Percentiles rank a stretch among this genome's conserved stretches.
Evolutionary conservation across 2,888 invertebrate genomes (phyloP).

Genomic region (Zygothrica quintamaculata): DNA sequence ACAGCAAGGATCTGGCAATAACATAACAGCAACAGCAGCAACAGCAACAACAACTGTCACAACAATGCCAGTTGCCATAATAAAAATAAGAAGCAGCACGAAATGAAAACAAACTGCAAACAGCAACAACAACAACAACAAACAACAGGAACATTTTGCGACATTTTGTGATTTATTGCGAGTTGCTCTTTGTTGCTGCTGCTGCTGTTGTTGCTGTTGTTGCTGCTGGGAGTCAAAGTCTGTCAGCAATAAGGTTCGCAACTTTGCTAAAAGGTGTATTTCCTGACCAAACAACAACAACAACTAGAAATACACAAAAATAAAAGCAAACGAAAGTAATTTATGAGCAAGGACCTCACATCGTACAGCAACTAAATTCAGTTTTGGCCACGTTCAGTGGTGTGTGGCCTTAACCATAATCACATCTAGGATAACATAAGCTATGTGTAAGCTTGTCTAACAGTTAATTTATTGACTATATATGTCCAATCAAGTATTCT

Average conservation of each 20-base stretch:
- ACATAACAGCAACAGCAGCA: constrained; percentile 38
- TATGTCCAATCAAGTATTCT: too few species aligned
- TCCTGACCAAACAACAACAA: constrained; percentile 45
- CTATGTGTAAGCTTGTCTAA: too few species aligned
- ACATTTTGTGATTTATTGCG: constrained; percentile 64
- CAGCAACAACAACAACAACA: constrained; percentile 23
- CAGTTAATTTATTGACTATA: too few species aligned
- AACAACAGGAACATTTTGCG: constrained; percentile 42
- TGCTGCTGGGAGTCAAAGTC: constrained; percentile 25
- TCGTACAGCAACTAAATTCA: too few species aligned
- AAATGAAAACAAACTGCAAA: constrained; percentile 27
- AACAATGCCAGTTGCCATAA: constrained; percentile 55
- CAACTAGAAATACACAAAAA: constrained; percentile 9
- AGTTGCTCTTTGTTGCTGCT: too few species aligned
- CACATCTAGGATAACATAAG: too few species aligned
- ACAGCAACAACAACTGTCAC: constrained; percentile 58
- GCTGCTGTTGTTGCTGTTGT: too few species aligned
- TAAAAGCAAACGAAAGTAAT: constrained; percentile 41
- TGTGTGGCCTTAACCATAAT: too few species aligned
- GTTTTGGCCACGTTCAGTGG: too few species aligned
- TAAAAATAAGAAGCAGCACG: constrained; percentile 15
- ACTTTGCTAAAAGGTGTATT: constrained; percentile 50
- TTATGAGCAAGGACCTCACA: constrained; percentile 32
- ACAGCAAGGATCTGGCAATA: constrained; percentile 21
- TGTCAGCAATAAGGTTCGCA: constrained; percentile 32